Evolutionary conservation across 2,113 vertebrate species (phyloP).

Genomic region (Boulengeromyrus knoepffleri): DNA sequence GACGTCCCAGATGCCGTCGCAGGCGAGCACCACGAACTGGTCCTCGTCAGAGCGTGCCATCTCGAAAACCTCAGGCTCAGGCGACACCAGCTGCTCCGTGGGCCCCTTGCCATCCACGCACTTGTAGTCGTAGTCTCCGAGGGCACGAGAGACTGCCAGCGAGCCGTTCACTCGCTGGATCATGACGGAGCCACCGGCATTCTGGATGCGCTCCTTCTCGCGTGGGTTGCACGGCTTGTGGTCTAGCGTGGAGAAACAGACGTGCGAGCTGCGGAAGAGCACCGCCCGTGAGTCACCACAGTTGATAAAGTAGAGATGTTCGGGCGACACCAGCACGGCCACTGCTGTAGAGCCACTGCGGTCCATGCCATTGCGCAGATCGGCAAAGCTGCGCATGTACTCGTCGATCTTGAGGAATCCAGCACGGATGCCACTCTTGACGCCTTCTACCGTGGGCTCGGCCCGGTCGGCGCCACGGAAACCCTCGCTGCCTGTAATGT

Average conservation of each 20-base stretch:
- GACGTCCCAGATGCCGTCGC: conserved; percentile 98
- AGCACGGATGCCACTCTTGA: conserved; percentile 87
- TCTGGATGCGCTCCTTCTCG: conserved; percentile 96
- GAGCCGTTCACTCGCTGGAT: conserved; percentile 97
- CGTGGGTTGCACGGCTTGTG: conserved; percentile 97
- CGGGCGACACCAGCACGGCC: conserved; percentile 85
- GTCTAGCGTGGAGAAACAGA: conserved; percentile 96
- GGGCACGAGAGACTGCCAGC: conserved; percentile 89
- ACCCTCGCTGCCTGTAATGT: conserved; percentile 79
- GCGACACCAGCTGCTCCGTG: conserved; percentile 96
- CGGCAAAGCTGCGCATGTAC: conserved; percentile 96
- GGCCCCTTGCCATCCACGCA: conserved; percentile 95
- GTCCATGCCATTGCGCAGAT: conserved; percentile 94
- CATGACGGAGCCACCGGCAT: conserved; percentile 97
- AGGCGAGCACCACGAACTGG: conserved; percentile 92
- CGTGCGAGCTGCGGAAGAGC: conserved; percentile 81
- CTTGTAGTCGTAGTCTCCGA: conserved; percentile 99
- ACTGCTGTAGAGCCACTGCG: conserved; percentile 95
- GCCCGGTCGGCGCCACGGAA: conserved; percentile 55
- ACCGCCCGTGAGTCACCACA: conserved; percentile 94
- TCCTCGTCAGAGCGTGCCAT: conserved; percentile 85
- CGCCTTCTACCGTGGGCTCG: conserved; percentile 77
- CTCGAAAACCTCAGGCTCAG: conserved; percentile 93
- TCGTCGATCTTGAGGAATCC: conserved; percentile 97
- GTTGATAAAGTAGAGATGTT: conserved; percentile 94